Evolutionary conservation across 1,140 invertebrate genomes (phyloP), one percentile per base, ranked within the genome.

Genomic region (Pseudoatta argentina): DNA sequence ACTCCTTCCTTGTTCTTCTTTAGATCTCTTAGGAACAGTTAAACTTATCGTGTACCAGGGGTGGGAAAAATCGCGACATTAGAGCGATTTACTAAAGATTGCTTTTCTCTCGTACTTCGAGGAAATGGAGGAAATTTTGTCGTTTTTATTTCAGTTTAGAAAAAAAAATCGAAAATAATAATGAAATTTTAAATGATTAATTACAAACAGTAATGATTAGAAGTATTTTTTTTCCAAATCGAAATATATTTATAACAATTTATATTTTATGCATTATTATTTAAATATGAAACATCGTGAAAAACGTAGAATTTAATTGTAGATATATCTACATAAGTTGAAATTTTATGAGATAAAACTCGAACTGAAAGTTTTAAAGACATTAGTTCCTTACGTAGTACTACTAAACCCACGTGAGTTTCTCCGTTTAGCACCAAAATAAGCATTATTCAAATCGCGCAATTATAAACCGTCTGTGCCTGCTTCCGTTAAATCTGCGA

Each of bases 361-460:
- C 69, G 14, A 34, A 34, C 30, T 2, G 24, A 14, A 73, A 55
- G 16, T 27, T 30, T 18, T 30, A 24, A 72, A 48, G 24, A 21
- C 7, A 27, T 72, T 6, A 55, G 55, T 30, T 30, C 5, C 10
- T 73, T 30, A 55, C 55, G 55, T 73, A 72, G 3, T 10, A 53
- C 18, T 18, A 27, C 10, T 73, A 73, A 30, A 30, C 4, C 27
- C 48, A 48, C 34, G 14, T 44, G 44, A 51, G 14, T 78, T 27
- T 51, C 39, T 8, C 18, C 57, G 12, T 30, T 66, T 48, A 63
- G 3, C 16, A 4, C 5, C 34, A 16, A 44, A 77, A 77, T 76
- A 61, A 61, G 27, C 55, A 44, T 76, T 61, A 76, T 61, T 76
- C 34, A 61, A 76, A 75, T 75, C 30, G 72, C n/a, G 72, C 72